phyloP scores from a whole-genome alignment of 2,797 vertebrate species.

The Neosilurus mollespiculum region DNA sequence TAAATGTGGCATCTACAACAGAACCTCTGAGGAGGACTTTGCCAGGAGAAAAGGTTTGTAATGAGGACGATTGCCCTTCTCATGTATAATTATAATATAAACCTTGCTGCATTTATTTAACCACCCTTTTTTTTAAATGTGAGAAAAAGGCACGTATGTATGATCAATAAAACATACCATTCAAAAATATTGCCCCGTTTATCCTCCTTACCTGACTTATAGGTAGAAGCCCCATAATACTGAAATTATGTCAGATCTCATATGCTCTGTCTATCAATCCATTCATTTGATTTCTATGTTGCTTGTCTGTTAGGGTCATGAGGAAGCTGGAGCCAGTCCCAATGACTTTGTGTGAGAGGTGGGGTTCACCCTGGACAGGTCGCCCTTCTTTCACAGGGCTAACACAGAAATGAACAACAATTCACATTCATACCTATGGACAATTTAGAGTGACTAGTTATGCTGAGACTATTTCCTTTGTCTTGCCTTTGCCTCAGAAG shows the following conservation, averaged over 20 bases:
- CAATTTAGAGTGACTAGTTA: too few relatives aligned
- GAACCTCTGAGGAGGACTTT: constrained; percentile 48
- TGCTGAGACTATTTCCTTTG: constrained; percentile 60
- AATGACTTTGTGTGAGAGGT: too few relatives aligned
- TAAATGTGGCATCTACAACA: constrained; percentile 24
- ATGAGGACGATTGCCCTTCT: too few relatives aligned
- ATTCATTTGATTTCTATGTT: too few relatives aligned
- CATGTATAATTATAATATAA: constrained; percentile 30
- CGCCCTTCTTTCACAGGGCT: too few relatives aligned
- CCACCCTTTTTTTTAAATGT: constrained; percentile 64
- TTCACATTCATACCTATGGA: too few relatives aligned
- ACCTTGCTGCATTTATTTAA: constrained; percentile 61
- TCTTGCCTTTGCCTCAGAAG: constrained; percentile 69
- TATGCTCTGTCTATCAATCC: constrained; percentile 47
- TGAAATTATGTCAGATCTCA: constrained; percentile 68
- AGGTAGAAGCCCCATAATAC: constrained; percentile 69
- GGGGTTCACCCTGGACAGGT: too few relatives aligned
- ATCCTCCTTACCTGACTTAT: constrained; percentile 65
- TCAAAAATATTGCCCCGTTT: constrained; percentile 41
- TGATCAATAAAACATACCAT: constrained; percentile 23
- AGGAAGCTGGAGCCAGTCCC: too few relatives aligned
- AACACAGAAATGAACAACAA: too few relatives aligned
- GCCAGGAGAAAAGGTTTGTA: too few relatives aligned
- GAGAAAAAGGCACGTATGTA: constrained; percentile 23
- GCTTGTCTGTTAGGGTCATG: too few relatives aligned